phyloP scores from a whole-genome alignment of 2,797 vertebrate species.

The Anguilla obscura region DNA sequence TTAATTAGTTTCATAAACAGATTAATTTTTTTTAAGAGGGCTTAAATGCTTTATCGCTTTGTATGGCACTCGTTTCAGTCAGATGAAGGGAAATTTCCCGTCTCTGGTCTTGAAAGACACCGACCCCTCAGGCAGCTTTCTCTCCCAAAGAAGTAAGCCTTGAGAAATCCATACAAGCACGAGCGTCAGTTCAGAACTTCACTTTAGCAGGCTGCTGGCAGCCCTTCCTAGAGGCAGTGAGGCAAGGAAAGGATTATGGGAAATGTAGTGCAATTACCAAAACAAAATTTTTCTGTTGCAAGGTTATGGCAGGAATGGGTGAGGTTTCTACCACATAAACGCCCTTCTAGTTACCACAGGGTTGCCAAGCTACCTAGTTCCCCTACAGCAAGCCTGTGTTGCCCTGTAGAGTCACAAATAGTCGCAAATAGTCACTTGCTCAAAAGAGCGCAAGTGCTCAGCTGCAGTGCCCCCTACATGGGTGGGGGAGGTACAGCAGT shows the following conservation, averaged over 20 bases:
- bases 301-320: background rate
- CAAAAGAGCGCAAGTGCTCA: background rate
- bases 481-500: too few species aligned
- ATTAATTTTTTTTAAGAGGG: constrained; percentile 66
- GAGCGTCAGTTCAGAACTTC: constrained; percentile 4
- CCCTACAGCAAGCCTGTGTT: background rate
- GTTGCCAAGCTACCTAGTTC: background rate
- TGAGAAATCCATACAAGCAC: constrained; percentile 28
- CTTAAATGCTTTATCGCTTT: constrained; percentile 77
- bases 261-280: constrained; percentile 25
- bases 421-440: background rate
- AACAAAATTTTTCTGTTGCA: background rate
- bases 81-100: constrained; percentile 72
- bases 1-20: constrained; percentile 83
- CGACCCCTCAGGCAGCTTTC: constrained; percentile 51
- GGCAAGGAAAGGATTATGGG: constrained; percentile 19
- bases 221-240: background rate
- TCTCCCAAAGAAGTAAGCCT: constrained; percentile 33
- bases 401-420: background rate
- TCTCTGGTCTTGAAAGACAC: constrained; percentile 61
- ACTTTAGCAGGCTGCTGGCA: background rate
- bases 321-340: background rate
- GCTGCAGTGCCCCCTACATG: too few species aligned
- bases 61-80: constrained; percentile 70
- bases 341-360: background rate